Conservation (phyloP, 64 coral and sea anemone species). For the Platygyra sinensis region DNA sequence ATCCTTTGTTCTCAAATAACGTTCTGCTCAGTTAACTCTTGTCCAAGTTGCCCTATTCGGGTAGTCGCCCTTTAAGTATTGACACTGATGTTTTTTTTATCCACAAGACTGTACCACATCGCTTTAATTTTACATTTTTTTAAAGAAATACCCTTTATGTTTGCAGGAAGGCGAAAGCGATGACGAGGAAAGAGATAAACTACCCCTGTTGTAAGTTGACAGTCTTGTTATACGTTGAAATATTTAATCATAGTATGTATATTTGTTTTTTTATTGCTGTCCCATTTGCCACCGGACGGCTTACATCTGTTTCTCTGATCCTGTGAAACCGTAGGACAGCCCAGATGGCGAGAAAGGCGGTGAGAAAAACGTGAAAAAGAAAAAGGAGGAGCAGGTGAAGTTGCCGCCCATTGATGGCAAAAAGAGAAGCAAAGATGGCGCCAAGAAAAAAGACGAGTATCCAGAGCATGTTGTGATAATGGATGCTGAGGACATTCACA, state of each 20-base stretch:
- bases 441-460: conserved; percentile 48
- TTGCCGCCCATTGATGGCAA: conserved; percentile 59
- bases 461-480: conserved; percentile 59
- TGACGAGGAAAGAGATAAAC: conserved; percentile 26
- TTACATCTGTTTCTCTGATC: background rate
- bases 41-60: too few relatives aligned
- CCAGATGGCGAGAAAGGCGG: conserved; percentile 38
- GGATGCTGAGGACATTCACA: conserved; percentile 58
- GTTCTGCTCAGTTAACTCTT: too few relatives aligned
- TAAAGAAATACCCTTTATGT: background rate
- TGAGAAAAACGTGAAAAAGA: conserved; percentile 14
- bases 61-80: too few relatives aligned
- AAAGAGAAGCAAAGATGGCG: conserved; percentile 17
- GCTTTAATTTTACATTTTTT: background rate
- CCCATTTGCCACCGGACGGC: background rate
- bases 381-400: conserved; percentile 56
- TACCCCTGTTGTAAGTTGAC: conserved; percentile 49
- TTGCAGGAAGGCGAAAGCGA: conserved; percentile 15
- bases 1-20: too few relatives aligned
- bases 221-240: background rate
- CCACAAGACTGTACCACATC: too few relatives aligned
- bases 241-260: background rate
- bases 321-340: background rate
- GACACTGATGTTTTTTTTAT: too few relatives aligned
- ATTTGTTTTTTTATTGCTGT: background rate